Conservation (phyloP, 2,797 vertebrate species). For the Fringilla coelebs region DNA sequence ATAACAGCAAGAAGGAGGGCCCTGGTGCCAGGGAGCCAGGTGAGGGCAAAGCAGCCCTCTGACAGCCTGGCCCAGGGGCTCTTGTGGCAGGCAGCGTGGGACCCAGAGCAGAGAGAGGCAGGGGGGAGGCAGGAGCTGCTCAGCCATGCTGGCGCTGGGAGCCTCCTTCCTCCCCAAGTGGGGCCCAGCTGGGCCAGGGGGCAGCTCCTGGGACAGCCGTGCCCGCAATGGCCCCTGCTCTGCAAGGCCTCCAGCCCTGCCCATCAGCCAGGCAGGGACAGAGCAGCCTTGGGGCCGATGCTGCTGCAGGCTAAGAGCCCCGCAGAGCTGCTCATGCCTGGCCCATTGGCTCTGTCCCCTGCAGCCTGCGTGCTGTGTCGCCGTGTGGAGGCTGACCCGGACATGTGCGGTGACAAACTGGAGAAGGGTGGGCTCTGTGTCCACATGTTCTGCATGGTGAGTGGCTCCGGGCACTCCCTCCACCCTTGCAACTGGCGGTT, state of each 20-base stretch:
- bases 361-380: background rate
- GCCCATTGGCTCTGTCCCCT: background rate
- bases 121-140: background rate
- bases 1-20: too few relatives aligned
- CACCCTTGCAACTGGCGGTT: too few relatives aligned
- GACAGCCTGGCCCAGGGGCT: background rate
- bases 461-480: too few relatives aligned
- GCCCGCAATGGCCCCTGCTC: background rate
- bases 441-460: too few relatives aligned
- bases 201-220: too few relatives aligned
- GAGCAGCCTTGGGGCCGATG: background rate
- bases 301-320: background rate
- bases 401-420: too few relatives aligned
- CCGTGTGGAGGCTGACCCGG: too few relatives aligned
- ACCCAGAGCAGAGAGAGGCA: too few relatives aligned
- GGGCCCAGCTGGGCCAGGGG: too few relatives aligned
- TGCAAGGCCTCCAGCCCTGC: background rate
- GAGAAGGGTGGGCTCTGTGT: too few relatives aligned
- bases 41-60: too few relatives aligned
- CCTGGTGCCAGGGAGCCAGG: background rate
- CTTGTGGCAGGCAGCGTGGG: background rate
- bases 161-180: background rate
- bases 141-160: background rate
- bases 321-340: background rate
- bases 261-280: background rate